A percentile compares a stretch with the other conserved stretches of the same genome.
Conservation (phyloP, 2,113 vertebrate species). For the Coptodon rendalli region DNA sequence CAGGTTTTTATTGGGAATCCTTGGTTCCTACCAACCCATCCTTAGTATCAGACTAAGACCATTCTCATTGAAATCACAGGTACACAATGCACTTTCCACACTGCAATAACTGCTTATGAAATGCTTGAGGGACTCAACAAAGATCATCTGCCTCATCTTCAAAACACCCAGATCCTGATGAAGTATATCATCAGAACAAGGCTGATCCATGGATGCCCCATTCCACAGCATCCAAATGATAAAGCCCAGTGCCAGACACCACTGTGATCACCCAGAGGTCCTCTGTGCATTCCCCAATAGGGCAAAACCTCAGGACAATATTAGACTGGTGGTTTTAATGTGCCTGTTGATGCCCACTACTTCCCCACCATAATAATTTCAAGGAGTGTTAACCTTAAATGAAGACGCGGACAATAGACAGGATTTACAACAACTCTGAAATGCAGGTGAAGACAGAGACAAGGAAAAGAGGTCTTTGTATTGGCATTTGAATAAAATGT, state of each 20-base stretch:
- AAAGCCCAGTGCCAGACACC: background rate
- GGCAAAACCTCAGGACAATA: accelerated
- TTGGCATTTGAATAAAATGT: background rate
- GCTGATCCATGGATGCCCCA: background rate
- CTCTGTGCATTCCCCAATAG: background rate
- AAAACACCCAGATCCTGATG: background rate
- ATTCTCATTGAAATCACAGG: accelerated
- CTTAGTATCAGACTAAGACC: background rate
- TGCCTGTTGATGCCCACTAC: background rate
- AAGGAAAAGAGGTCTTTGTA: background rate
- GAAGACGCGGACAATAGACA: accelerated
- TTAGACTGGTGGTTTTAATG: background rate
- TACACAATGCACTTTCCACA: background rate
- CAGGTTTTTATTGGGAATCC: background rate
- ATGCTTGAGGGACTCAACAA: background rate
- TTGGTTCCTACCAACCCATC: background rate
- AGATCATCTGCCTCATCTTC: background rate
- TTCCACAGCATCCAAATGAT: background rate
- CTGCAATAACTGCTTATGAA: background rate
- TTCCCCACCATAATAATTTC: background rate
- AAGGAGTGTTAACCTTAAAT: background rate
- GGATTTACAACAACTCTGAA: accelerated
- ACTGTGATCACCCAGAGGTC: background rate
- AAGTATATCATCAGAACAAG: background rate
- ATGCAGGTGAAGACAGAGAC: background rate